Evolutionary conservation across 1,140 invertebrate genomes (phyloP).

Genomic region (Macrobrachium nipponense): DNA sequence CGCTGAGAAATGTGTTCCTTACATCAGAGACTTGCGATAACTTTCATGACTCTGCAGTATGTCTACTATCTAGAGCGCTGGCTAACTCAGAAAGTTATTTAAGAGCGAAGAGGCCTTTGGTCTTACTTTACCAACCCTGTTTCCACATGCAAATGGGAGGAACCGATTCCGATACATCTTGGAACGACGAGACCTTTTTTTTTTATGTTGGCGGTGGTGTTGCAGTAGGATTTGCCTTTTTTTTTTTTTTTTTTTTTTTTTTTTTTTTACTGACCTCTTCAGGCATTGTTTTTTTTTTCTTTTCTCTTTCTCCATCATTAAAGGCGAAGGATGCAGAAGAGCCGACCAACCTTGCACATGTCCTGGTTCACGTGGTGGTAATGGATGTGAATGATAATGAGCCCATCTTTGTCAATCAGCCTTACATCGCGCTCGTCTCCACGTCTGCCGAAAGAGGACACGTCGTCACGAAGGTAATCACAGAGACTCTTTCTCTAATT

Average conservation of each 20-base stretch:
- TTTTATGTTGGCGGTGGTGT: no score
- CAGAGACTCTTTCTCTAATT: no score
- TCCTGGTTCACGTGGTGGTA: constrained; percentile 81
- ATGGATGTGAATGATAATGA: constrained; percentile 71
- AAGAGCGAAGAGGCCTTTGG: no score
- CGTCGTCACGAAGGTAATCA: constrained; percentile 74
- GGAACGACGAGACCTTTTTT: no score
- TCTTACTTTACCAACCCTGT: no score
- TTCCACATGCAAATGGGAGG: no score
- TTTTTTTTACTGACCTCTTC: not conserved
- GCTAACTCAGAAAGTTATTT: no score
- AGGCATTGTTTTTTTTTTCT: not conserved
- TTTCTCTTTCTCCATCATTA: not conserved
- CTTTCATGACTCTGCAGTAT: no score
- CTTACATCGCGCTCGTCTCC: constrained; percentile 87
- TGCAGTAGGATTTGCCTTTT: not conserved
- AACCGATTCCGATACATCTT: no score
- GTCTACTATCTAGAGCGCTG: no score
- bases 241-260: not conserved
- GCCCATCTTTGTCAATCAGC: constrained; percentile 83
- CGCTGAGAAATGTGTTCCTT: no score
- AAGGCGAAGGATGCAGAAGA: constrained; percentile 50
- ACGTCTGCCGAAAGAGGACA: constrained; percentile 84
- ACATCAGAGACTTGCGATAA: no score
- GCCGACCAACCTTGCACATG: constrained; percentile 45